phyloP scores from a whole-genome alignment of 2,888 invertebrate genomes.

The Steromphala cineraria region DNA sequence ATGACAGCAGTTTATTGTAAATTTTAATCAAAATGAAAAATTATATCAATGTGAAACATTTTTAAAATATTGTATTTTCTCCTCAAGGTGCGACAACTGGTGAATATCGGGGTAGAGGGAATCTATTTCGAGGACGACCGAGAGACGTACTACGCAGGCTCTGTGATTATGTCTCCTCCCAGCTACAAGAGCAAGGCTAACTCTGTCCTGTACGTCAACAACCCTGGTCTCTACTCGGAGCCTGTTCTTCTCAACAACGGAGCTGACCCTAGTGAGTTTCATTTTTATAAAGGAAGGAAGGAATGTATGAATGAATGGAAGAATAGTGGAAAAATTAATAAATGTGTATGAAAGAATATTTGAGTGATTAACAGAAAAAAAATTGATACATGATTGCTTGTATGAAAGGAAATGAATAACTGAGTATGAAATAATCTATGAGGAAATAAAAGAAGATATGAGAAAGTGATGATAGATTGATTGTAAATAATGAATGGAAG shows the following conservation, averaged over 20 bases:
- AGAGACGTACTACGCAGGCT: conserved; percentile 62
- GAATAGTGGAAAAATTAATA: too few relatives aligned
- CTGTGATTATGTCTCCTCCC: conserved; percentile 66
- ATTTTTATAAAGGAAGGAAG: background rate
- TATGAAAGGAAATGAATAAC: too few relatives aligned
- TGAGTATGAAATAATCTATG: too few relatives aligned
- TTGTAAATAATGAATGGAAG: too few relatives aligned
- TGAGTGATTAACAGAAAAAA: too few relatives aligned
- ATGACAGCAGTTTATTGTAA: too few relatives aligned
- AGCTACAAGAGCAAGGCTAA: conserved; percentile 68
- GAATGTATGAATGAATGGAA: background rate
- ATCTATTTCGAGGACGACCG: conserved; percentile 71
- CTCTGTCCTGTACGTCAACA: conserved; percentile 66
- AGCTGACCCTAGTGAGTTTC: conserved; percentile 58
- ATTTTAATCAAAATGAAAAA: background rate
- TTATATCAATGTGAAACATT: background rate
- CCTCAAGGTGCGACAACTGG: conserved; percentile 86
- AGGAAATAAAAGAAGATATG: too few relatives aligned
- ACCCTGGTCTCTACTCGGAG: conserved; percentile 59
- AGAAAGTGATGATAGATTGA: too few relatives aligned
- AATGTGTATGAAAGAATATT: too few relatives aligned
- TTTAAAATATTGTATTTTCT: background rate
- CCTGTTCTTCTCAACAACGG: conserved; percentile 61
- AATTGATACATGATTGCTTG: too few relatives aligned
- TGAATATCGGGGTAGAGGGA: conserved; percentile 93